phyloP scores from a whole-genome alignment of 2,888 invertebrate species.

The Alcis repandata region DNA sequence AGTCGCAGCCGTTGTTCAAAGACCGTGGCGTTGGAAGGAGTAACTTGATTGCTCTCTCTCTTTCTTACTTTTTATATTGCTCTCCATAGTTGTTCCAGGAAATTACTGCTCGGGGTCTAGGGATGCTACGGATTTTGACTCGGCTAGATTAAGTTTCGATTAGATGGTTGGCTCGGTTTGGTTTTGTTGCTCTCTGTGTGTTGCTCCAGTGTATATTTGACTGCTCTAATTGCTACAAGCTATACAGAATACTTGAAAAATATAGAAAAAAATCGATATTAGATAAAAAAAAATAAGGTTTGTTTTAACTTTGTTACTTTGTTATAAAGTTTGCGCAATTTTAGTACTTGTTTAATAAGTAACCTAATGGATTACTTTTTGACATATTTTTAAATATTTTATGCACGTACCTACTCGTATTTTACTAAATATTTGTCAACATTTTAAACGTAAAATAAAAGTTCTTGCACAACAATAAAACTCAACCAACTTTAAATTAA shows the following conservation, averaged over 20 bases:
- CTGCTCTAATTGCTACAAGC: background rate
- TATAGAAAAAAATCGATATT: no score
- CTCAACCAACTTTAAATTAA: background rate
- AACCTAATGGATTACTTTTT: no score
- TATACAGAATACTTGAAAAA: no score
- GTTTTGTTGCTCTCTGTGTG: slow-evolving; percentile 20
- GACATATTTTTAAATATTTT: no score
- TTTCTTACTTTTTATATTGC: slow-evolving; percentile 52
- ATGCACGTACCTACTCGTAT: no score
- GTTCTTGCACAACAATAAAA: no score
- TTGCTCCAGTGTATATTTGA: background rate
- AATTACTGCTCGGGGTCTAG: slow-evolving; percentile 51
- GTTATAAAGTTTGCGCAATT: no score
- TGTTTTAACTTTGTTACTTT: no score
- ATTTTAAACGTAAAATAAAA: no score
- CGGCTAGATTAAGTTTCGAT: slow-evolving; percentile 35
- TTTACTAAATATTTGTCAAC: no score
- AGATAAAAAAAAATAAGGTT: no score
- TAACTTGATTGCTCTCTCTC: slow-evolving; percentile 64
- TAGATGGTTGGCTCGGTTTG: slow-evolving; percentile 21
- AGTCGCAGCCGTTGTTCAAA: slow-evolving; percentile 23
- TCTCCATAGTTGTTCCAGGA: slow-evolving; percentile 55
- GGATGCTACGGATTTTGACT: slow-evolving; percentile 31
- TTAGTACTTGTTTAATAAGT: no score
- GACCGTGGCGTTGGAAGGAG: slow-evolving; percentile 57